Percentiles rank a stretch among this genome's conserved stretches.
Conservation (phyloP, 2,797 vertebrate genomes). For the Sebastes steindachneri region DNA sequence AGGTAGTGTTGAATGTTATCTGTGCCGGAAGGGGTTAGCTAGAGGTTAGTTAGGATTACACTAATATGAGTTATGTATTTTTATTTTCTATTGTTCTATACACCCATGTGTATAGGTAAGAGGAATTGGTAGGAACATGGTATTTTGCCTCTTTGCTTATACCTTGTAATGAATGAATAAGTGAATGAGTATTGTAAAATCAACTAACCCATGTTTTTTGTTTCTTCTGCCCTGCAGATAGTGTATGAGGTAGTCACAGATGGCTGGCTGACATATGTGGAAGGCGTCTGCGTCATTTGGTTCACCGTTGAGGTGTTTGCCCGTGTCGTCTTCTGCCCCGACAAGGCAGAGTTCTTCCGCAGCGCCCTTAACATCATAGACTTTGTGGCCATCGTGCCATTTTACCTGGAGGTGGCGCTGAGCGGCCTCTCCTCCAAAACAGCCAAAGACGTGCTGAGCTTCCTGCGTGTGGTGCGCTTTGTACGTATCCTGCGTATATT, state of each 20-base stretch:
- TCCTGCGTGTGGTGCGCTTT: constrained; percentile 96
- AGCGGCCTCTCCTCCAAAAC: constrained; percentile 98
- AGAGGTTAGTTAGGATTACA: background rate
- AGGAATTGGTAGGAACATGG: background rate
- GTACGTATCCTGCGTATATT: constrained; percentile 98
- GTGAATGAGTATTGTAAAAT: background rate
- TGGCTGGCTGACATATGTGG: constrained; percentile 96
- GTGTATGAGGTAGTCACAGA: constrained; percentile 93
- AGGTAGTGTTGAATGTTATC: background rate
- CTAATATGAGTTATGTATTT: background rate
- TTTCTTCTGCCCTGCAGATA: constrained; percentile 57
- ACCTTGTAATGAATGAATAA: background rate
- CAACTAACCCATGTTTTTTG: background rate
- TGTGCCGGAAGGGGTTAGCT: background rate
- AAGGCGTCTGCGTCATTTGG: constrained; percentile 98
- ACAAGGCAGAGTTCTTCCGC: constrained; percentile 98
- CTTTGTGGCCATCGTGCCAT: constrained; percentile 99
- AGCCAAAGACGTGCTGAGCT: constrained; percentile 98
- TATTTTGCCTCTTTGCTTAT: background rate
- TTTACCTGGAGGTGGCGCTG: constrained; percentile 98
- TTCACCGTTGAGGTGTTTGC: constrained; percentile 98
- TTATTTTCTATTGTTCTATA: background rate
- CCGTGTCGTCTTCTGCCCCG: constrained; percentile 97
- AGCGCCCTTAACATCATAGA: constrained; percentile 98
- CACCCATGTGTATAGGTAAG: background rate